A percentile compares a stretch with the other conserved stretches of the same genome.
Evolutionary conservation across 2,113 vertebrate genomes (phyloP).

Genomic region (Ceyx melanurus): DNA sequence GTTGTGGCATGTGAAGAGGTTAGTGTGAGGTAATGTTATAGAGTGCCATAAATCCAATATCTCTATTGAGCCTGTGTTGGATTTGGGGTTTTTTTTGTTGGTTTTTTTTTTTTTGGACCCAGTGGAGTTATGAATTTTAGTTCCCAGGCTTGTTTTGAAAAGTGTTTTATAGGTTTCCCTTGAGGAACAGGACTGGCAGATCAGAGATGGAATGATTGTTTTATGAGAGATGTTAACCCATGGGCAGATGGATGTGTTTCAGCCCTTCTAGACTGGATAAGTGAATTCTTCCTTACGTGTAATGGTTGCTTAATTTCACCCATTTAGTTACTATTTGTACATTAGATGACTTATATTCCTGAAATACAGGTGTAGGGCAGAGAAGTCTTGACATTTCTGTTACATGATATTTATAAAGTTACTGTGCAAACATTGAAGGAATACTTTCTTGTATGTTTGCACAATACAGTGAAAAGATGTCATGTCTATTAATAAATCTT

Average conservation of each 20-base stretch:
- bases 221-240: background rate
- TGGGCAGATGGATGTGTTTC: background rate
- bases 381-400: background rate
- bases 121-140: slow-evolving; percentile 30
- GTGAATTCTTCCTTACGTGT: background rate
- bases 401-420: background rate
- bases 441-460: background rate
- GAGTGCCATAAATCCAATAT: background rate
- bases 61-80: background rate
- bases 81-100: background rate
- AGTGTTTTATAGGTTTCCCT: slow-evolving; percentile 25
- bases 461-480: background rate
- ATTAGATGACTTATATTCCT: background rate
- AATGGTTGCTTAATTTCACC: background rate
- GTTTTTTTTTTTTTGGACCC: background rate
- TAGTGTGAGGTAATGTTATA: background rate
- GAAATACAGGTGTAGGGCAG: background rate
- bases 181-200: background rate
- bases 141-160: slow-evolving; percentile 34
- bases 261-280: background rate
- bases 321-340: background rate
- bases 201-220: background rate
- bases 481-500: background rate
- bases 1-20: background rate
- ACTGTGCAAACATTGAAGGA: background rate